A percentile compares a stretch with the other conserved stretches of the same genome.
Evolutionary conservation across 2,113 vertebrate species (phyloP).

Genomic region (Ardeotis arabs): DNA sequence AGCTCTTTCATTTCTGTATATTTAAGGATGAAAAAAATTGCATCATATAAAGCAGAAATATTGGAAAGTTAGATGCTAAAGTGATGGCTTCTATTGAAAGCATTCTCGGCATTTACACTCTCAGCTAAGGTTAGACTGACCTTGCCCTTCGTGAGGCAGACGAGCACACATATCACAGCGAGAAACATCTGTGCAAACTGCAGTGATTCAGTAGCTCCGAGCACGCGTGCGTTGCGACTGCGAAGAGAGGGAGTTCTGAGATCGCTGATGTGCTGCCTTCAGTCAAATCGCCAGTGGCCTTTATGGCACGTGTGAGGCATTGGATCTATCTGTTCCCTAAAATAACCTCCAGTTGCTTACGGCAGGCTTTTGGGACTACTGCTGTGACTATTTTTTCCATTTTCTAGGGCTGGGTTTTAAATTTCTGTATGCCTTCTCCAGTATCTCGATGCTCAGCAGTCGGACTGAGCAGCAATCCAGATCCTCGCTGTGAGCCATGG

Average conservation of each 20-base stretch:
- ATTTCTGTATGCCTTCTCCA: not conserved
- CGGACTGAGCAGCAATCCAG: not conserved
- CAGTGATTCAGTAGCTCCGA: accelerated
- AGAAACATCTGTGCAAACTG: not conserved
- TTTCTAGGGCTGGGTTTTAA: not conserved
- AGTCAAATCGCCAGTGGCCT: not conserved
- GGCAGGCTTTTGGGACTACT: not conserved
- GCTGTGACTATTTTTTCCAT: not conserved
- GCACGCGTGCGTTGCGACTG: accelerated
- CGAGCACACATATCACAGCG: not conserved
- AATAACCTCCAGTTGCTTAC: not conserved
- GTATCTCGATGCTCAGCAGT: not conserved
- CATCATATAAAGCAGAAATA: not conserved
- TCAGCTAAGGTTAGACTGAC: not conserved
- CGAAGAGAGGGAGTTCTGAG: not conserved
- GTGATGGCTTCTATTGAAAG: not conserved
- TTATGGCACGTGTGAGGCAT: not conserved
- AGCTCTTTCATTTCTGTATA: too few relatives aligned
- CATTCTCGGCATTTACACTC: not conserved
- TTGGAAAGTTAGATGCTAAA: not conserved
- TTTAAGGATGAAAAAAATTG: not conserved
- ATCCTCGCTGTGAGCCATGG: accelerated
- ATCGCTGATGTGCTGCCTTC: not conserved
- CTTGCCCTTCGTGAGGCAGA: not conserved
- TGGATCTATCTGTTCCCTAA: not conserved